Base-by-base conservation (phyloP, 2,888 invertebrate species). In the Balanococcus diminutus region DNA sequence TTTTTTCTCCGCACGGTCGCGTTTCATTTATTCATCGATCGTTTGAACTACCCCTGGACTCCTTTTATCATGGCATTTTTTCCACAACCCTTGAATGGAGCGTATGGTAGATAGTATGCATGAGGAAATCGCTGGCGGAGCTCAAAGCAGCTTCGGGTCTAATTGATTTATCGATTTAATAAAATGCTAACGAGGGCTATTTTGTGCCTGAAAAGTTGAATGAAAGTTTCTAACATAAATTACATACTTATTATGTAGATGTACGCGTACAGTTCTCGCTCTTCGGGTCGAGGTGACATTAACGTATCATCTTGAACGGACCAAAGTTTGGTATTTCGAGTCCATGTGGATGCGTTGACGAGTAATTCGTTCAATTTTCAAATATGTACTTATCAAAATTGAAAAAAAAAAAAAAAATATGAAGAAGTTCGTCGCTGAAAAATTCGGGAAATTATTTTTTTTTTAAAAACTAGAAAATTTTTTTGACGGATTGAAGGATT, bases 21-120 rank as follows among this genome's bases (percentile, higher is more conserved):
- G 61, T 28, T 67, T 67, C 61, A 67, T 67, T 67, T 67, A 67
- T 67, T 67, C 61, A 67, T 67, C 61, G 61, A 67, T 67, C 28
- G 61, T 25, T 67, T 25, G 42, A 11, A 42, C 19, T n/a, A 19
- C 61, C 61, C 56, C 28, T 8, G 11, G 28, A 11, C 28, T 25
- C 51, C 8, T 19, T 51, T 51, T n/a, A n/a, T n/a, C n/a, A n/a
- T n/a, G n/a, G n/a, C n/a, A n/a, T n/a, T n/a, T n/a, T n/a, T n/a
- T n/a, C n/a, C n/a, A n/a, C 51, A 51, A n/a, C 19, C 51, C 19
- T 51, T 51, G n/a, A 51, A 19, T 8, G 19, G 4, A 51, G 46
- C 19, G 51, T 19, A n/a, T n/a, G 4, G 19, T 19, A n/a, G 51
- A 42, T n/a, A 51, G 19, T 11, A 11, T 11, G n/a, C 42, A 42